Conservation (phyloP, 1,140 invertebrate species). For the Zelostemma sp. region DNA sequence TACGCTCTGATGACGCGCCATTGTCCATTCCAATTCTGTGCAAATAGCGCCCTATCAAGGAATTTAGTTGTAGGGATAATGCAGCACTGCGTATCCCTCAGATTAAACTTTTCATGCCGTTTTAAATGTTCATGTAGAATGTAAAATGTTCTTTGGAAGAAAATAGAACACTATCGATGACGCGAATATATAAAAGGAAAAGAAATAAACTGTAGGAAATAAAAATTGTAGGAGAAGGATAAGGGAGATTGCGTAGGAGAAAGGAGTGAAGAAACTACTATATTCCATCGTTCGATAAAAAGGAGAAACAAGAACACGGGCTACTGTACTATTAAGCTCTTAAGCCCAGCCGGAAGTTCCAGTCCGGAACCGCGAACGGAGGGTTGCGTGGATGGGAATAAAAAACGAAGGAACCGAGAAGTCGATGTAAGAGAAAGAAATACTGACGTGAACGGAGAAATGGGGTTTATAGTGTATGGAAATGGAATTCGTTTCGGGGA, state of each 20-base stretch:
- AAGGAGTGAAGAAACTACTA: no score
- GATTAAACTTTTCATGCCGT: no score
- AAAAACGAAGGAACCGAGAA: neutral
- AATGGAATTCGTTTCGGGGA: neutral
- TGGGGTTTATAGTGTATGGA: constrained; percentile 1
- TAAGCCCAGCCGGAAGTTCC: constrained; percentile 4
- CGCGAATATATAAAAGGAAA: no score
- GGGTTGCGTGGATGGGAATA: neutral
- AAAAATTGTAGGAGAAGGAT: no score
- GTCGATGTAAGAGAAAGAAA: constrained; percentile 2
- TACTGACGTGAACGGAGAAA: neutral
- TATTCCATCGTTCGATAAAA: constrained; percentile 2
- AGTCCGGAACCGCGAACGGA: constrained; percentile 1
- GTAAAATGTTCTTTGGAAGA: no score
- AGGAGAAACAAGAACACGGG: neutral
- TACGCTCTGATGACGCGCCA: constrained; percentile 49
- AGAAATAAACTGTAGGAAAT: no score
- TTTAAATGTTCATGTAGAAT: no score
- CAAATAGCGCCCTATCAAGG: constrained; percentile 51
- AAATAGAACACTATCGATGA: no score
- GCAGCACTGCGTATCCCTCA: no score
- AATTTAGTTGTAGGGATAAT: neutral
- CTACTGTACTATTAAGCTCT: constrained; percentile 2
- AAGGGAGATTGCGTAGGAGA: no score
- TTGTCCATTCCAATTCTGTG: constrained; percentile 47